A percentile compares a stretch with the other conserved stretches of the same genome.
phyloP scores from a whole-genome alignment of 1,140 invertebrate species.

The Kradibia gibbosae region DNA sequence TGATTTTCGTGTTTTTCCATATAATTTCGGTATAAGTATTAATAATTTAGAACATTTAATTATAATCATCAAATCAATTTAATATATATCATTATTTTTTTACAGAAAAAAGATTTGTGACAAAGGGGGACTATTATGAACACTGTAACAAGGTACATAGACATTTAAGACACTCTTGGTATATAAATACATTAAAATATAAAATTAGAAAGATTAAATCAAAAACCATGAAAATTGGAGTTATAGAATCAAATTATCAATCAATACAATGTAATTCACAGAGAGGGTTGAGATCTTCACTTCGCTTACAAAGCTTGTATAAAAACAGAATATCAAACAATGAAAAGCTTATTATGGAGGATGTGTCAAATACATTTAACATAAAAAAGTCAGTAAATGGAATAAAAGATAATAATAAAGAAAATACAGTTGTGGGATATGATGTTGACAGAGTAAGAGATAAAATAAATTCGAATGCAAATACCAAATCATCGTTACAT shows the following conservation, averaged over 20 bases:
- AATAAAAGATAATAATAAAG: neutral
- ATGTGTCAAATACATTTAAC: neutral
- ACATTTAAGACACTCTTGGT: slow-evolving; percentile 4
- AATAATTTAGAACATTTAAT: no score
- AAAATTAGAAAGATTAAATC: slow-evolving; percentile 24
- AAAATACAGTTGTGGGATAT: neutral
- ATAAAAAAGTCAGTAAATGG: neutral
- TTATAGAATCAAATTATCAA: slow-evolving; percentile 21
- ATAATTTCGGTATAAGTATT: neutral
- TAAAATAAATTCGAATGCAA: neutral
- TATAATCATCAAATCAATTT: no score
- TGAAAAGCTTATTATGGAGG: neutral
- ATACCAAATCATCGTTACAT: neutral
- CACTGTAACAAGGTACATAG: slow-evolving; percentile 52
- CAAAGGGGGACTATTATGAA: slow-evolving; percentile 50
- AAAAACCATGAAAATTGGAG: neutral
- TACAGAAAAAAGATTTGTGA: slow-evolving; percentile 43
- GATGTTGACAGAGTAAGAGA: neutral
- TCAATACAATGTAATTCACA: neutral
- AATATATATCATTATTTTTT: no score
- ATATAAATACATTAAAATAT: slow-evolving; percentile 46
- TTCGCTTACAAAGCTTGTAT: neutral
- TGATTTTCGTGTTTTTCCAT: no score
- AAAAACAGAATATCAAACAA: neutral
- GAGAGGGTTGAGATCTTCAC: neutral